Percentiles rank a stretch among this genome's conserved stretches.
These are phyloP conservation scores for Myotis myotis DNA, from an alignment of 2,797 vertebrate genomes.

Conservation along the genomic window DNA sequence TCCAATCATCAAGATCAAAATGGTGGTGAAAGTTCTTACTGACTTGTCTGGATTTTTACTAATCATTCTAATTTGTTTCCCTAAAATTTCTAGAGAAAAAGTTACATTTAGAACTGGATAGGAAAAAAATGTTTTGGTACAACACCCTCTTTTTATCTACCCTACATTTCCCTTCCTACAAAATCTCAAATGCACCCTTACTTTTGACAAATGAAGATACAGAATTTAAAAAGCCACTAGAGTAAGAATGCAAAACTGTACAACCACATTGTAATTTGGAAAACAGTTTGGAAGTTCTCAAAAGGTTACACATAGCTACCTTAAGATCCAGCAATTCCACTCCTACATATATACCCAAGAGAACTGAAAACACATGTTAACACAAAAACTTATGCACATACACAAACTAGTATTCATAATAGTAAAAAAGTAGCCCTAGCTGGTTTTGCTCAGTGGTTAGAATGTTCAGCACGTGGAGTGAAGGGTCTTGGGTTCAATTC, in stretches of 20 bases:
- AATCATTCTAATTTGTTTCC: slow-evolving; percentile 2
- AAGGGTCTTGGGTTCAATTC: too few relatives aligned
- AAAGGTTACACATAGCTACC: slow-evolving; percentile 20
- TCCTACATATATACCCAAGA: neutral
- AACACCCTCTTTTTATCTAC: neutral
- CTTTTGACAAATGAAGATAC: neutral
- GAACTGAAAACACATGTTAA: slow-evolving; percentile 29
- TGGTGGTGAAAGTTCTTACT: neutral
- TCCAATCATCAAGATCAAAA: neutral
- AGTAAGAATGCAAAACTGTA: neutral
- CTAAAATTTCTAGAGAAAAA: slow-evolving; percentile 41
- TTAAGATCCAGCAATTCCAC: neutral
- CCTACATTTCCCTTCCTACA: neutral
- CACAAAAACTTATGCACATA: neutral
- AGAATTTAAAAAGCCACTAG: slow-evolving; percentile 18
- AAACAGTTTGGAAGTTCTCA: neutral
- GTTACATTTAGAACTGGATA: neutral
- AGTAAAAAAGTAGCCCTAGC: neutral
- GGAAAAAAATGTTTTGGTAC: slow-evolving; percentile 10
- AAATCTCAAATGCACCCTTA: slow-evolving; percentile 18
- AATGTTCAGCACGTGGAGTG: too few relatives aligned
- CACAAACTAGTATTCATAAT: neutral
- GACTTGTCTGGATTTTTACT: slow-evolving; percentile 34
- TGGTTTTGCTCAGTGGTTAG: too few relatives aligned
- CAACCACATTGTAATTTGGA: neutral